Percentiles rank a stretch among this genome's conserved stretches.
phyloP scores from a whole-genome alignment of 2,888 invertebrate species.

The Cantharis rufa region DNA sequence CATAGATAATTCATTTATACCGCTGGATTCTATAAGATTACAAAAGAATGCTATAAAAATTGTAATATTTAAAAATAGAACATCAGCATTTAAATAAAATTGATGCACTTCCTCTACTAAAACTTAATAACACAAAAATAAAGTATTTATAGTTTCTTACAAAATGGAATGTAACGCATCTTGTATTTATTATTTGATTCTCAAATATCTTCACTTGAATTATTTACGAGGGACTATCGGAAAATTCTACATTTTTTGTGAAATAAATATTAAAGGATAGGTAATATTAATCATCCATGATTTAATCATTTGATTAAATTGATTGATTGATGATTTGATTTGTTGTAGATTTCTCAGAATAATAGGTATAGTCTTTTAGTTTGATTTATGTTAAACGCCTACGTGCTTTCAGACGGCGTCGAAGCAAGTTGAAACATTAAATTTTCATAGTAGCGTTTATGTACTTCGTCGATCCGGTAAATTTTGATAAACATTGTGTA shows the following conservation, averaged over 20 bases:
- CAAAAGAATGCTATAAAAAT: constrained; percentile 2
- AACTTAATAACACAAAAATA: constrained; percentile 1
- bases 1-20: background rate
- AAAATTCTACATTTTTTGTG: background rate
- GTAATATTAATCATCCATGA: no score
- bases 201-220: background rate
- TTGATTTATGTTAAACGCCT: no score
- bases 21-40: background rate
- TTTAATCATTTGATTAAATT: no score
- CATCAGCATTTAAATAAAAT: background rate
- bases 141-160: background rate
- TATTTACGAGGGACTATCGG: background rate
- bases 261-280: background rate
- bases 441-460: no score
- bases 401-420: no score
- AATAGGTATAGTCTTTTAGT: no score
- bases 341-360: no score
- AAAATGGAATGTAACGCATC: background rate
- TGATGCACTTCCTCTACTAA: constrained; percentile 2
- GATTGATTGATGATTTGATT: no score
- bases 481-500: no score
- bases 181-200: background rate
- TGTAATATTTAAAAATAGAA: constrained; percentile 1
- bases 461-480: no score
- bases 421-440: no score